Percentiles rank a stretch among this genome's conserved stretches.
Conservation (phyloP, 2,888 invertebrate genomes). For the Ditylenchus weischeri region DNA sequence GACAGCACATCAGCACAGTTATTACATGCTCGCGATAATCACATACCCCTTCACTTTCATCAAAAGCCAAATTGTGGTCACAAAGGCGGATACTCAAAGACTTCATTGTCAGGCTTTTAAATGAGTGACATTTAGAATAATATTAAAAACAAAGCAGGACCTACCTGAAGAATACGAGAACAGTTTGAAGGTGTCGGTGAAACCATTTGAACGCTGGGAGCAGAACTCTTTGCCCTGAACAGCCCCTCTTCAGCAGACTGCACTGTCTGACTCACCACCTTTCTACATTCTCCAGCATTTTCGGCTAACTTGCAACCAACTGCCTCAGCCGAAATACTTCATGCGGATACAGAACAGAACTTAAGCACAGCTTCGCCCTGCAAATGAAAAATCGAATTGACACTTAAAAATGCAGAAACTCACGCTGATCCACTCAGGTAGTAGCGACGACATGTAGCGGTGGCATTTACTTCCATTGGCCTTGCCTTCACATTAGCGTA, state of each 20-base stretch:
- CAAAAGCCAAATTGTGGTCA: slow-evolving; percentile 44
- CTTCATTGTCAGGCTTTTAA: slow-evolving; percentile 45
- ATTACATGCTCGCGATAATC: slow-evolving; percentile 47
- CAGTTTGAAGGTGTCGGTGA: slow-evolving; percentile 46
- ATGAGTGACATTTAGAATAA: slow-evolving; percentile 28
- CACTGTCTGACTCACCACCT: background rate
- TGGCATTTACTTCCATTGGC: background rate
- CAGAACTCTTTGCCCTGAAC: slow-evolving; percentile 27
- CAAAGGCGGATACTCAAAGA: slow-evolving; percentile 49
- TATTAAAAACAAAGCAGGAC: no score
- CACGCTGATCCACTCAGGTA: background rate
- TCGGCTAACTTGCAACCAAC: background rate
- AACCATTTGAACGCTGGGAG: slow-evolving; percentile 38
- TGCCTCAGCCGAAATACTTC: background rate
- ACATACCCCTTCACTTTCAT: slow-evolving; percentile 43
- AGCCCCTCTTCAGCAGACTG: background rate
- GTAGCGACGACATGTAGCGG: background rate
- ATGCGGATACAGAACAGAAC: background rate
- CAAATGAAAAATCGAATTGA: background rate
- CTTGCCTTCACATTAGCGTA: background rate
- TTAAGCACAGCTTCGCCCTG: background rate
- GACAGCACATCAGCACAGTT: slow-evolving; percentile 13
- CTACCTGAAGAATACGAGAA: slow-evolving; percentile 38
- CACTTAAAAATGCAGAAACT: background rate
- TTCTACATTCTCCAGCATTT: background rate